Conservation (phyloP, 1,140 invertebrate species). For the Xylocopa sonorina region DNA sequence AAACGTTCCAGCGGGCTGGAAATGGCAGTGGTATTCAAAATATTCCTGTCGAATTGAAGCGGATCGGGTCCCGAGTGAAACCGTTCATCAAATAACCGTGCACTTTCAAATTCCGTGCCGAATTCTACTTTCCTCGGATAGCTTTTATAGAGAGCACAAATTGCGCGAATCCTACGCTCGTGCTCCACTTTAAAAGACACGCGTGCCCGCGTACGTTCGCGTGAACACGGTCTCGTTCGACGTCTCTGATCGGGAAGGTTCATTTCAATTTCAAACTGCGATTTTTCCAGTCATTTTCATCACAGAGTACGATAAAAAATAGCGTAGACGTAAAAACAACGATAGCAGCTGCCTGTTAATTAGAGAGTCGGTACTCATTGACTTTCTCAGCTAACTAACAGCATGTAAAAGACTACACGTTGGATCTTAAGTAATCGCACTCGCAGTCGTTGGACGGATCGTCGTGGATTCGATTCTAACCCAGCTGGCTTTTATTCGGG, state of each 20-base stretch:
- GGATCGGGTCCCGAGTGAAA: not conserved
- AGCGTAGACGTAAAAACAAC: too few relatives aligned
- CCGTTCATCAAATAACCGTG: not conserved
- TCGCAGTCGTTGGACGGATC: not conserved
- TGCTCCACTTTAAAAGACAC: too few relatives aligned
- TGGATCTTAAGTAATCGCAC: not conserved
- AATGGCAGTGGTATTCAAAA: not conserved
- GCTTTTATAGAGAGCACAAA: too few relatives aligned
- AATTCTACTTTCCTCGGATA: not conserved
- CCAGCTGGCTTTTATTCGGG: not conserved
- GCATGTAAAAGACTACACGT: too few relatives aligned
- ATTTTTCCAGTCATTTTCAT: too few relatives aligned
- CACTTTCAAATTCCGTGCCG: not conserved
- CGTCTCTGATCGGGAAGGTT: too few relatives aligned
- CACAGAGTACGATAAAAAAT: too few relatives aligned
- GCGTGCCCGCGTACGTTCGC: too few relatives aligned
- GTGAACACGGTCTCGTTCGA: too few relatives aligned
- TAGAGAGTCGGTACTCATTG: not conserved
- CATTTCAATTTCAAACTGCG: too few relatives aligned
- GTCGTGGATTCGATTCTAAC: not conserved
- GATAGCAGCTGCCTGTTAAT: not conserved
- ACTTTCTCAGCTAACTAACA: not conserved
- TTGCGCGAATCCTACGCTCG: too few relatives aligned
- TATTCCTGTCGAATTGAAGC: not conserved
- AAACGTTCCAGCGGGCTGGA: not conserved